Evolutionary conservation across 37 sponge, comb jelly and placozoan genomes (phyloP).

Genomic region (Cliona cf. orientalis): DNA sequence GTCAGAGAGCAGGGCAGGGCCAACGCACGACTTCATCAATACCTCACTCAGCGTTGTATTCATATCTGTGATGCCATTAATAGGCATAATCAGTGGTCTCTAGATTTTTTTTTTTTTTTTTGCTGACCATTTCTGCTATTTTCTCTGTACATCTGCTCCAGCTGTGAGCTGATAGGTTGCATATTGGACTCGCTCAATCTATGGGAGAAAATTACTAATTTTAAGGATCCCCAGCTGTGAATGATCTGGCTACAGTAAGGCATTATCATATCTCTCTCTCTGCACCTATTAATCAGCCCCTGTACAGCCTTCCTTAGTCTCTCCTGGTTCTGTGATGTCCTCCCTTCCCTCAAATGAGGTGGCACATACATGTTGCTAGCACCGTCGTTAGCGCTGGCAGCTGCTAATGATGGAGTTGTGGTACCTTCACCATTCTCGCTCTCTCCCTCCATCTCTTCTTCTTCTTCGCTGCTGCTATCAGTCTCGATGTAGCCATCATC

Average conservation of each 20-base stretch:
- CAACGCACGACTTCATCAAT: slow-evolving; percentile 62
- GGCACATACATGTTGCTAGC: slow-evolving; percentile 40
- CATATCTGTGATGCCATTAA: too few species aligned
- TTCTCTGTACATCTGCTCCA: slow-evolving; percentile 67
- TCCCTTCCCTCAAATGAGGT: slow-evolving; percentile 36
- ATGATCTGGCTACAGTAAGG: too few species aligned
- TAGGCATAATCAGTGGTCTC: too few species aligned
- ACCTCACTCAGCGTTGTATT: slow-evolving; percentile 54
- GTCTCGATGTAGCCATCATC: not conserved
- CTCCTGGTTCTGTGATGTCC: not conserved
- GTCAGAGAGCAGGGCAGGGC: slow-evolving; percentile 48
- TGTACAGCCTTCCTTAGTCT: slow-evolving; percentile 58
- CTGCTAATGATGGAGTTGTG: too few species aligned
- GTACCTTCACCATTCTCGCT: not conserved
- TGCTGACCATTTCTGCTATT: slow-evolving; percentile 83
- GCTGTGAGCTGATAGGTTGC: slow-evolving; percentile 41
- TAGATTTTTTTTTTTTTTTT: too few species aligned
- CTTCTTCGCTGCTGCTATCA: not conserved
- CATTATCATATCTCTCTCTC: too few species aligned
- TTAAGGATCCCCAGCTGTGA: not conserved
- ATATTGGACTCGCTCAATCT: slow-evolving; percentile 83
- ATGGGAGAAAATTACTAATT: not conserved
- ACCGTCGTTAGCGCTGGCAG: too few species aligned
- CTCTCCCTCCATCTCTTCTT: not conserved
- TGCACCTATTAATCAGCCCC: slow-evolving; percentile 84